Evolutionary conservation across 2,888 invertebrate species (phyloP).

Genomic region (Tridacna gigas): DNA sequence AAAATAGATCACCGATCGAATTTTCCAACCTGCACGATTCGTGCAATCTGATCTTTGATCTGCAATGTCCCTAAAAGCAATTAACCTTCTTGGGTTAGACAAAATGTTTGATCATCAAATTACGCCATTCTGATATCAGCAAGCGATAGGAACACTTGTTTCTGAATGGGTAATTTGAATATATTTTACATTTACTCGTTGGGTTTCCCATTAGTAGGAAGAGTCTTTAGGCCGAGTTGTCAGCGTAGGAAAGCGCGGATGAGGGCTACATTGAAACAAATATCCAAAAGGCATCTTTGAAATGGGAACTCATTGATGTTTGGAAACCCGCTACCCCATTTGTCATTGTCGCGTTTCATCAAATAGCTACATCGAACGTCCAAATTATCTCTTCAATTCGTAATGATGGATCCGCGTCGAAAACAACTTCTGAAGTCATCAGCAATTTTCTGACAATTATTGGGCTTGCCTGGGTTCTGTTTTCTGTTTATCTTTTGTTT

Average conservation of each 20-base stretch:
- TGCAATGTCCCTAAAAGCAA: no score
- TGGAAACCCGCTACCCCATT: not conserved
- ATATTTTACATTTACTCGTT: not conserved
- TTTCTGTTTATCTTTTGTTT: no score
- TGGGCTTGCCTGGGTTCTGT: no score
- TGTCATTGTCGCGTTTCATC: not conserved
- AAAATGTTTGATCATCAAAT: not conserved
- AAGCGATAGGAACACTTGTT: not conserved
- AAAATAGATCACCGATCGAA: no score
- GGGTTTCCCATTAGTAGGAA: not conserved
- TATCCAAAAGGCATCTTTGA: not conserved
- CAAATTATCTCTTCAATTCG: conserved; percentile 1
- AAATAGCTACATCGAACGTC: not conserved
- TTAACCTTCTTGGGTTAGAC: no score
- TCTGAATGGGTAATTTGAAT: not conserved
- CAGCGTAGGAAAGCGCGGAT: not conserved
- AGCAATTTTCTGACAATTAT: not conserved
- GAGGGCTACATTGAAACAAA: not conserved
- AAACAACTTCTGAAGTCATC: not conserved
- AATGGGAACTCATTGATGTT: not conserved
- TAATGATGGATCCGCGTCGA: not conserved
- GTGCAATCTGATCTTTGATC: no score
- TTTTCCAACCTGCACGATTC: no score
- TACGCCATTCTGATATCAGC: not conserved
- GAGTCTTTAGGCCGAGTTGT: not conserved